phyloP scores from a whole-genome alignment of 2,888 invertebrate species.

The Ecliptopera silaceata region DNA sequence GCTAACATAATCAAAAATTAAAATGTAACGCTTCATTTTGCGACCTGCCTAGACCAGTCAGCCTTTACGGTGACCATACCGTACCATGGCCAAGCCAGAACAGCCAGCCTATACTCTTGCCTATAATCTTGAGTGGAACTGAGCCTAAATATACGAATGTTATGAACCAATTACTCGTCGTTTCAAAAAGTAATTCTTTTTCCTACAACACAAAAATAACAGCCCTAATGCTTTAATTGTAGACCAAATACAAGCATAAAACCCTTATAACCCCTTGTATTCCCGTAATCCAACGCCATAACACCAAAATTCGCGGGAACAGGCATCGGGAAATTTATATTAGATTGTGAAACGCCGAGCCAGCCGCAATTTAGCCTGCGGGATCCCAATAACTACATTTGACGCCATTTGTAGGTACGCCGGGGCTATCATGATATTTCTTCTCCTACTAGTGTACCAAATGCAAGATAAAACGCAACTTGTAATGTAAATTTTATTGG shows the following conservation, averaged over 20 bases:
- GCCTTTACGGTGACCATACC: too few species aligned
- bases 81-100: too few species aligned
- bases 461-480: slow-evolving; percentile 8
- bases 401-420: slow-evolving; percentile 49
- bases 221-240: slow-evolving; percentile 13
- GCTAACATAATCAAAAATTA: too few species aligned
- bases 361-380: slow-evolving; percentile 53
- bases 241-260: slow-evolving; percentile 14
- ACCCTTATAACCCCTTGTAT: slow-evolving; percentile 25
- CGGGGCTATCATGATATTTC: slow-evolving; percentile 28
- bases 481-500: slow-evolving; percentile 12
- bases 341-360: slow-evolving; percentile 49
- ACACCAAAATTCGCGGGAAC: slow-evolving; percentile 37
- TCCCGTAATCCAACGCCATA: slow-evolving; percentile 18
- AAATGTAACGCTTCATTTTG: too few species aligned
- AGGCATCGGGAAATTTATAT: slow-evolving; percentile 56
- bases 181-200: neutral
- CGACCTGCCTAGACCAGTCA: too few species aligned
- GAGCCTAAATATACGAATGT: too few species aligned
- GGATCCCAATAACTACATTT: slow-evolving; percentile 59
- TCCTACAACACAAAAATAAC: slow-evolving; percentile 1
- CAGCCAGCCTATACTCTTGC: too few species aligned
- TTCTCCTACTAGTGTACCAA: slow-evolving; percentile 6
- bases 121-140: too few species aligned
- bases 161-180: too few species aligned